These are phyloP conservation scores for Larimichthys polyactis DNA, from an alignment of 2,113 vertebrate species.

Conservation along the genomic window DNA sequence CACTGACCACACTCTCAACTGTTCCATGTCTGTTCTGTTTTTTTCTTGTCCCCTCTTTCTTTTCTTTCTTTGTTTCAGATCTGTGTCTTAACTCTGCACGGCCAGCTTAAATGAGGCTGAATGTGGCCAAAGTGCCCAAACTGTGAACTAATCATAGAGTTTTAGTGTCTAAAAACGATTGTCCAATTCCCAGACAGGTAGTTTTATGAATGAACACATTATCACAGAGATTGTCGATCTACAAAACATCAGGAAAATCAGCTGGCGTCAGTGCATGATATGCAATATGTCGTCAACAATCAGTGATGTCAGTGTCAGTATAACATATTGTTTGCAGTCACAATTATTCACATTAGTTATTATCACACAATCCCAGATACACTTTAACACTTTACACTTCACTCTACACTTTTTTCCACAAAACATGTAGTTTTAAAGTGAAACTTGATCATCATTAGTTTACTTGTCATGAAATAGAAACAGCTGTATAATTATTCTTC, in stretches of 20 bases:
- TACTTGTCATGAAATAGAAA: too few species aligned
- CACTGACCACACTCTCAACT: constrained; percentile 46
- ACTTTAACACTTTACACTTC: not conserved
- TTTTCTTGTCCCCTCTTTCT: not conserved
- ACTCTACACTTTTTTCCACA: too few species aligned
- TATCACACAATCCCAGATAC: too few species aligned
- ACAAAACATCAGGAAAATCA: not conserved
- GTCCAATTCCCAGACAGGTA: too few species aligned
- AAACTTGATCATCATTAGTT: not conserved
- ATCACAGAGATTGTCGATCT: not conserved
- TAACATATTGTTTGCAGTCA: too few species aligned
- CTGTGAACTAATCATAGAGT: too few species aligned
- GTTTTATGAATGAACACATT: not conserved
- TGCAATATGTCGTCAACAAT: too few species aligned
- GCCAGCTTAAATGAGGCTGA: not conserved
- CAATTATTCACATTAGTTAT: too few species aligned
- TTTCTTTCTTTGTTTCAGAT: constrained; percentile 46
- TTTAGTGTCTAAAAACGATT: not conserved
- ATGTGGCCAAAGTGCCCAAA: not conserved
- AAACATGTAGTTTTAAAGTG: too few species aligned
- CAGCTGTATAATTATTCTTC: too few species aligned
- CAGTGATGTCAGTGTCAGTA: too few species aligned
- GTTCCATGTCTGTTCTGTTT: constrained; percentile 3
- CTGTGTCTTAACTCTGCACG: constrained; percentile 13
- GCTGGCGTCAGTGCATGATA: not conserved